Conservation (phyloP, 2,797 vertebrate species). For the Glyptemys insculpta region DNA sequence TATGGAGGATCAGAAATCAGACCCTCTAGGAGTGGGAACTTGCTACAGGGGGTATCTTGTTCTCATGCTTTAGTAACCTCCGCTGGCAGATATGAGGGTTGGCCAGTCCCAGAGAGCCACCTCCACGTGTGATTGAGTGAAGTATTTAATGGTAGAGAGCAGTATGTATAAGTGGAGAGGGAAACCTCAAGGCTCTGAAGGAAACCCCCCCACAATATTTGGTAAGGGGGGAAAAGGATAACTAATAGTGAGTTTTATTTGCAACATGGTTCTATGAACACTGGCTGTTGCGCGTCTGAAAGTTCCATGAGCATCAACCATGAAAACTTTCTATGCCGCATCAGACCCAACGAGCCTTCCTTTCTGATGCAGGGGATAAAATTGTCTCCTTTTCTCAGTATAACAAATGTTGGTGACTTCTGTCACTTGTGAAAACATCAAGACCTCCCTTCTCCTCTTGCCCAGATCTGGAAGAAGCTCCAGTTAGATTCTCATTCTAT, state of each 20-base stretch:
- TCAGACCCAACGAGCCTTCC: fast-evolving
- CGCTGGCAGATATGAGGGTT: neutral
- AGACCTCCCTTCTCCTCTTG: neutral
- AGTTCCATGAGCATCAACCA: neutral
- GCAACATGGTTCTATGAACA: neutral
- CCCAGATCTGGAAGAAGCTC: neutral
- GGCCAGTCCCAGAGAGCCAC: neutral
- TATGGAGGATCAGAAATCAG: neutral
- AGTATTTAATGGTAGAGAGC: neutral
- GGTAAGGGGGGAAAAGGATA: neutral
- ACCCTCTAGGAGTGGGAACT: neutral
- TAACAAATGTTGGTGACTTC: neutral
- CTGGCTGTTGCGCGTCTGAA: neutral
- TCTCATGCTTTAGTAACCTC: neutral
- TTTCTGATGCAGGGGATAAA: fast-evolving
- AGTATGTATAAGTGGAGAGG: neutral
- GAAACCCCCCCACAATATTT: neutral
- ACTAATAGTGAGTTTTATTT: neutral
- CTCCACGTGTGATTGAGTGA: too few species aligned
- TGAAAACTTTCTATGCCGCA: too few species aligned
- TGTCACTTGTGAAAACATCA: neutral
- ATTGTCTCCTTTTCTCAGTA: fast-evolving
- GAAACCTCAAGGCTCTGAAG: neutral
- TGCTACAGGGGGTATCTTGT: fast-evolving
- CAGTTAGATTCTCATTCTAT: neutral